phyloP scores from a whole-genome alignment of 2,797 vertebrate genomes.

The Pogonophryne albipinna region DNA sequence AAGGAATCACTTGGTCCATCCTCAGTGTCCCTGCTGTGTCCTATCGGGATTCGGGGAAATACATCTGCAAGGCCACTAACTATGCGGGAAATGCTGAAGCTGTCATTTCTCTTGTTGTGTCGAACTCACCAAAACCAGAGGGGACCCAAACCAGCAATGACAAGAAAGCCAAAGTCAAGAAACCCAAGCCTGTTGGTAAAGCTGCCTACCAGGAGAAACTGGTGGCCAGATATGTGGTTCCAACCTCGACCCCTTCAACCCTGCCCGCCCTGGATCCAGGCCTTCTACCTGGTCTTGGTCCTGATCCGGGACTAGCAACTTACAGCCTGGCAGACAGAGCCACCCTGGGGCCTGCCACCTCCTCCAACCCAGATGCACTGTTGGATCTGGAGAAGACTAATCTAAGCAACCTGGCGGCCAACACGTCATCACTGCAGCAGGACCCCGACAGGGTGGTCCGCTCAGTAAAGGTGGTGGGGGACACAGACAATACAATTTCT shows the following conservation, averaged over 20 bases:
- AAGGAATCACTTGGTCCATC: conserved; percentile 95
- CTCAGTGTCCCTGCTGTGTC: conserved; percentile 92
- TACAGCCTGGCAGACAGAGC: conserved; percentile 72
- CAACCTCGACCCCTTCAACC: conserved; percentile 73
- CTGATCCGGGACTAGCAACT: conserved; percentile 72
- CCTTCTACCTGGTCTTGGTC: conserved; percentile 58
- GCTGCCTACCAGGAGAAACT: conserved; percentile 91
- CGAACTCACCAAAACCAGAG: conserved; percentile 85
- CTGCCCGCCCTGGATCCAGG: conserved; percentile 54
- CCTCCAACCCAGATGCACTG: conserved; percentile 68
- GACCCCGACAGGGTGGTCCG: conserved; percentile 88
- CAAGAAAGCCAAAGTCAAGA: conserved; percentile 84
- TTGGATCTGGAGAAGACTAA: conserved; percentile 85
- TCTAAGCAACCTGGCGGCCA: conserved; percentile 87
- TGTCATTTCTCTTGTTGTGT: conserved; percentile 91
- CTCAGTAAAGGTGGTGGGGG: conserved; percentile 94
- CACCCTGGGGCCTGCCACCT: conserved; percentile 64
- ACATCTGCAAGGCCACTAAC: conserved; percentile 94
- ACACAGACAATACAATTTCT: conserved; percentile 93
- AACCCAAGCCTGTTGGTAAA: conserved; percentile 80
- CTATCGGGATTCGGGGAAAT: conserved; percentile 92
- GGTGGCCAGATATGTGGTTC: conserved; percentile 86
- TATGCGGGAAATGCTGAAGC: conserved; percentile 93
- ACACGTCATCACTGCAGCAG: conserved; percentile 86
- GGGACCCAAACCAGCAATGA: conserved; percentile 76